A percentile compares a stretch with the other conserved stretches of the same genome.
Evolutionary conservation across 2,113 vertebrate species (phyloP).

Genomic region (Brachyhypopomus occidentalis): DNA sequence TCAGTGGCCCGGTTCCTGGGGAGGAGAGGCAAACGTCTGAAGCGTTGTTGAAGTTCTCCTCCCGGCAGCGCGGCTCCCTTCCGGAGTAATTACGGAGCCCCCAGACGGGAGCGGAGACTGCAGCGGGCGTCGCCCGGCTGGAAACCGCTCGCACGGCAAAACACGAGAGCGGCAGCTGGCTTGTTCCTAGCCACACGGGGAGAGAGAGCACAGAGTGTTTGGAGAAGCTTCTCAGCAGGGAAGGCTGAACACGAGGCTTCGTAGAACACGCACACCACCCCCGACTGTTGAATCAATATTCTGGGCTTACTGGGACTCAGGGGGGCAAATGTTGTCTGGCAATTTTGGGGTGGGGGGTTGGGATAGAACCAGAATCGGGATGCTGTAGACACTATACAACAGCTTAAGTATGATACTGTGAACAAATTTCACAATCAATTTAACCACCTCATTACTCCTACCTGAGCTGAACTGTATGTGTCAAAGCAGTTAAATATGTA

Average conservation of each 20-base stretch:
- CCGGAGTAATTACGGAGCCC: constrained; percentile 27
- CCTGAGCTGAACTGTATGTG: no score
- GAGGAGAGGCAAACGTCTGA: constrained; percentile 14
- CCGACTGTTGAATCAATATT: no score
- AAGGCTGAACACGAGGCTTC: not conserved
- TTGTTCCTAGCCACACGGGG: not conserved
- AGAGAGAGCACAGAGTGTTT: not conserved
- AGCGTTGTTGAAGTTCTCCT: constrained; percentile 29
- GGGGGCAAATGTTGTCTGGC: no score
- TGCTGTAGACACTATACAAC: no score
- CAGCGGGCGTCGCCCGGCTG: not conserved
- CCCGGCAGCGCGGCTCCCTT: constrained; percentile 21
- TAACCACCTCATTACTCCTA: no score
- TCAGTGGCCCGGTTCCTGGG: not conserved
- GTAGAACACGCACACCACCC: not conserved
- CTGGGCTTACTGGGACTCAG: no score
- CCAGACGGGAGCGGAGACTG: constrained; percentile 6
- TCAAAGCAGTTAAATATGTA: no score
- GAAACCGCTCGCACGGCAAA: constrained; percentile 5
- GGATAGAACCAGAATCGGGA: no score
- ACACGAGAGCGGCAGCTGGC: constrained; percentile 16
- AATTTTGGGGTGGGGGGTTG: no score
- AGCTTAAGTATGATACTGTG: no score
- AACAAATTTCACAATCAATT: no score
- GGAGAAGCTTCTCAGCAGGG: not conserved